Percentiles rank a stretch among this genome's conserved stretches.
These are phyloP conservation scores for Phenganax subtilis DNA, from an alignment of 92 coral and sea anemone genomes.

Conservation along the genomic window DNA sequence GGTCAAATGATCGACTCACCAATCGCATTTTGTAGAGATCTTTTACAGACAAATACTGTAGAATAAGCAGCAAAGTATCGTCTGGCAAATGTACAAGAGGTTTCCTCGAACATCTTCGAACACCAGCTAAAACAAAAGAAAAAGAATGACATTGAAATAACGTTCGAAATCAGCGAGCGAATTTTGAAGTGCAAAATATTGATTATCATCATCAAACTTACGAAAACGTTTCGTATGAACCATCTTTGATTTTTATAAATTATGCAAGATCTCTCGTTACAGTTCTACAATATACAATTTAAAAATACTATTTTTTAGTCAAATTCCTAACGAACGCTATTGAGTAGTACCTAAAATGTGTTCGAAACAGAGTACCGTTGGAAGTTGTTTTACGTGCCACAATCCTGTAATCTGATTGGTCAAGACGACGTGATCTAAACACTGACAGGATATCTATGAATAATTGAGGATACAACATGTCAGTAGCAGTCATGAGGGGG, in stretches of 20 bases:
- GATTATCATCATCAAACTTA: background rate
- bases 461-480: too few species aligned
- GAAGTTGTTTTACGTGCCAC: conserved; percentile 36
- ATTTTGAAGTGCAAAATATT: background rate
- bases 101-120: conserved; percentile 49
- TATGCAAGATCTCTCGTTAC: background rate
- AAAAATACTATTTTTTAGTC: background rate
- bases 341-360: background rate
- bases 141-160: background rate
- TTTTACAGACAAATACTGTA: conserved; percentile 66
- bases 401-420: conserved; percentile 35
- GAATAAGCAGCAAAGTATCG: conserved; percentile 71
- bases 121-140: conserved; percentile 59
- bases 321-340: background rate
- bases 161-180: conserved; percentile 15
- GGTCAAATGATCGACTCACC: conserved; percentile 56
- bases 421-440: background rate
- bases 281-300: background rate
- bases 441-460: too few species aligned
- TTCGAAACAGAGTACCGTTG: conserved; percentile 18
- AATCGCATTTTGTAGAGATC: conserved; percentile 70
- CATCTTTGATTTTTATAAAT: conserved; percentile 22
- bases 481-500: too few species aligned
- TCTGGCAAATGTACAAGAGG: conserved; percentile 78
- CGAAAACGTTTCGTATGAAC: conserved; percentile 17